A percentile compares a stretch with the other conserved stretches of the same genome.
These are phyloP conservation scores for Salvelinus alpinus DNA, from an alignment of 2,113 vertebrate species.

Conservation along the genomic window DNA sequence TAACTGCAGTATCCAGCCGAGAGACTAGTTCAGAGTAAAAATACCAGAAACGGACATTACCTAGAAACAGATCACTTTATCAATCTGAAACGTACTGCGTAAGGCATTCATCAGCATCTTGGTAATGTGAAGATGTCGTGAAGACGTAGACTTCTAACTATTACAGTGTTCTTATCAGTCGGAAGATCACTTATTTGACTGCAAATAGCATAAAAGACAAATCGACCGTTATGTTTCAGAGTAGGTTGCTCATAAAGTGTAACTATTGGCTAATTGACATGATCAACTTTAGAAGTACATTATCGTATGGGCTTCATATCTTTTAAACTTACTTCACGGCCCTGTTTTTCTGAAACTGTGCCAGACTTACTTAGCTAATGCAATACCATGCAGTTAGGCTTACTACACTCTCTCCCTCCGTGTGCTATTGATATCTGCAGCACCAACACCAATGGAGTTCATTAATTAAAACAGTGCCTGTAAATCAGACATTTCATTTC, in stretches of 20 bases:
- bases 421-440: constrained; percentile 38
- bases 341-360: constrained; percentile 16
- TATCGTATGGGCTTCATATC: not conserved
- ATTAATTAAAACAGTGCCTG: constrained; percentile 61
- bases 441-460: constrained; percentile 30
- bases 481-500: constrained; percentile 71
- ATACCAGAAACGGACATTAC: not conserved
- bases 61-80: not conserved
- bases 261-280: not conserved
- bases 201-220: too few species aligned
- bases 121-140: too few species aligned
- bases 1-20: not conserved
- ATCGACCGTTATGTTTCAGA: too few species aligned
- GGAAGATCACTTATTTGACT: too few species aligned
- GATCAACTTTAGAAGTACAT: not conserved
- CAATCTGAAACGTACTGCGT: too few species aligned
- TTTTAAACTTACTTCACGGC: constrained; percentile 24
- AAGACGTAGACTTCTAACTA: too few species aligned
- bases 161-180: too few species aligned
- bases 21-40: too few species aligned
- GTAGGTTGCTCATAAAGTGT: too few species aligned
- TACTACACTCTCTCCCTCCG: constrained; percentile 35
- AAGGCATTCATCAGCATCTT: too few species aligned
- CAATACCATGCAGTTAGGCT: constrained; percentile 52
- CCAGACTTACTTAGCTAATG: constrained; percentile 48